Evolutionary conservation across 1,140 invertebrate genomes (phyloP), one percentile per base, ranked within the genome.

Genomic region (Scylla paramamosain): DNA sequence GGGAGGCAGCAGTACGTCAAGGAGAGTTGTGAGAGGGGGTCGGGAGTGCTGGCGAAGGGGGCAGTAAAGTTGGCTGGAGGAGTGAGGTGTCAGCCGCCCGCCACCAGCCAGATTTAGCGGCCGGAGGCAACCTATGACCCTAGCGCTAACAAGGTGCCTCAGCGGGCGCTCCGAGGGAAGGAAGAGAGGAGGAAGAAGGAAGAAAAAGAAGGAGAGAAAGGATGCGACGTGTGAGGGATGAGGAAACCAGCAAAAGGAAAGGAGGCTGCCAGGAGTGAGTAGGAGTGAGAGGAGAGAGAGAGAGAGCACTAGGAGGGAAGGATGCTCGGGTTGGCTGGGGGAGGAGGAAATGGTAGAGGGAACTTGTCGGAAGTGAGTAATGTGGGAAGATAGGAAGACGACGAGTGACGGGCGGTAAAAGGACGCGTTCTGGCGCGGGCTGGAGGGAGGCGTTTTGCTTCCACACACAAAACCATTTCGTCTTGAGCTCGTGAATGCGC

Each of bases 21-120:
- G 31, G 77, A n/a, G 28, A 84, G 77, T 45, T 39, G 67, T 46
- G 77, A 45, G 82, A 1, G 67, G 91, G 14, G 31, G 46, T 32
- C 39, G 77, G 45, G 77, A 93, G 91, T 32, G 16, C 25, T 4
- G 45, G 91, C 1, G 39, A 46, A 93, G 92, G 82, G 91, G 4
- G 39, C 82, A 93, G 92, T 32, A 59, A 93, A 52, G 77, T 31
- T 86, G 28, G 39, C 25, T 10, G 45, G 29, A 84, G 77, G 31
- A 84, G 82, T 20, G n/a, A 87, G 45, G 39, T 91, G 90, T 91
- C 52, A 39, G 90, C 12, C 16, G 4, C n/a, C n/a, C 59, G 89
- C 46, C 90, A 91, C 59, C 77, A 6, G 90, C 52, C 90, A 91
- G 90, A 91, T 91, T 91, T 91, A 91, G 52, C 90, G 32, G 92